These are phyloP conservation scores for Avahi laniger DNA, from an alignment of 2,797 vertebrate genomes.

Conservation along the genomic window DNA sequence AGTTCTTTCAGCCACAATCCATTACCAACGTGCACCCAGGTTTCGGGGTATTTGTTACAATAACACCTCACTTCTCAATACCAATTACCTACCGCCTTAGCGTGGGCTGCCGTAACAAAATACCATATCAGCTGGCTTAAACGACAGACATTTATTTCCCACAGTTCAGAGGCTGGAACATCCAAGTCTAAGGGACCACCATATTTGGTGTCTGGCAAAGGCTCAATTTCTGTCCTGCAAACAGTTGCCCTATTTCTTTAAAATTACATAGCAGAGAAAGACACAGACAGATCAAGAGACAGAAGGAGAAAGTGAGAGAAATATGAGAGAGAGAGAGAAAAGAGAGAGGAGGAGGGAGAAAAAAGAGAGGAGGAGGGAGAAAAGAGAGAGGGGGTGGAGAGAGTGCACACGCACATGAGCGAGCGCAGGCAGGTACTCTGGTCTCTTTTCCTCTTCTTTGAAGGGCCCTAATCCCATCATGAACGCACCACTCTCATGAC, in stretches of 20 bases:
- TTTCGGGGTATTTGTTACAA: neutral
- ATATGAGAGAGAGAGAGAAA: neutral
- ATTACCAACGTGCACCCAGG: neutral
- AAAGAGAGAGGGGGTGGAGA: too few relatives aligned
- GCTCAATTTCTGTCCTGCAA: neutral
- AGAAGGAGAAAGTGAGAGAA: accelerated
- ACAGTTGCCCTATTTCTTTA: neutral
- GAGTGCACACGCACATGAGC: too few relatives aligned
- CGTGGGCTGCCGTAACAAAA: neutral
- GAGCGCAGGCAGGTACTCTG: neutral
- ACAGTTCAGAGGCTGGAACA: neutral
- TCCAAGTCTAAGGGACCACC: neutral
- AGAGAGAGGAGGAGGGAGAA: neutral
- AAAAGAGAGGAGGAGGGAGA: neutral
- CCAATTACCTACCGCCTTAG: neutral
- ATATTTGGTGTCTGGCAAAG: neutral
- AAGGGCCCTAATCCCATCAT: neutral
- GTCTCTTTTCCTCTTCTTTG: neutral
- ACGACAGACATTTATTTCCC: neutral
- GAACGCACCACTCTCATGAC: neutral
- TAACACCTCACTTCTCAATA: neutral
- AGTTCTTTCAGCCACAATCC: neutral
- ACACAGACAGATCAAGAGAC: neutral
- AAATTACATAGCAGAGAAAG: neutral
- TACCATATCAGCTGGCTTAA: too few relatives aligned